Conservation (phyloP, 1,140 invertebrate species). For the Acyrthosiphon pisum region DNA sequence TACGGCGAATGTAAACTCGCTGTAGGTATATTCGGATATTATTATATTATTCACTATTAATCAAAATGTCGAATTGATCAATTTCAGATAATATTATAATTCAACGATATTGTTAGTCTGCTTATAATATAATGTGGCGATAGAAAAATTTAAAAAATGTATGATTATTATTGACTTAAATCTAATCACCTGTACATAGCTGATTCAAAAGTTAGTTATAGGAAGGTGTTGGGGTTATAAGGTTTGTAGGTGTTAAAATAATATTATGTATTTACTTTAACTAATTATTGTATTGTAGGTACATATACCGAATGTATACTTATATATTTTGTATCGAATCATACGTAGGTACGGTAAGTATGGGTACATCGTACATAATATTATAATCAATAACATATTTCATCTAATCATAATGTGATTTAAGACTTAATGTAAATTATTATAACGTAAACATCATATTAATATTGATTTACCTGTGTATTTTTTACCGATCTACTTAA, state of each 20-base stretch:
- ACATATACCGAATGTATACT: background rate
- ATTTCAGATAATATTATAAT: background rate
- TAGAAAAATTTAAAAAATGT: background rate
- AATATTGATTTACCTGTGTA: background rate
- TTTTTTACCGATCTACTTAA: background rate
- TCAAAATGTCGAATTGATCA: background rate
- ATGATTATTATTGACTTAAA: background rate
- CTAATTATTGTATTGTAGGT: background rate
- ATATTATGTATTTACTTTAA: background rate
- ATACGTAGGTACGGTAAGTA: background rate
- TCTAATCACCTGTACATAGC: background rate
- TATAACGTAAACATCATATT: background rate
- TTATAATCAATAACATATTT: background rate
- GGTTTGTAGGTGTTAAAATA: background rate
- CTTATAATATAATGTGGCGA: background rate
- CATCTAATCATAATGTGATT: background rate
- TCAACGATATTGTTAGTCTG: background rate
- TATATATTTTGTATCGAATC: background rate
- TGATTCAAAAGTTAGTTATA: background rate
- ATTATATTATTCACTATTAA: background rate
- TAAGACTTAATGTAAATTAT: background rate
- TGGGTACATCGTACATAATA: too few relatives aligned
- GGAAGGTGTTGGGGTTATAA: too few relatives aligned
- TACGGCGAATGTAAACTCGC: background rate
- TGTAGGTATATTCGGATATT: background rate